phyloP scores from a whole-genome alignment of 2,888 invertebrate species.

The Caenorhabditis auriculariae region DNA sequence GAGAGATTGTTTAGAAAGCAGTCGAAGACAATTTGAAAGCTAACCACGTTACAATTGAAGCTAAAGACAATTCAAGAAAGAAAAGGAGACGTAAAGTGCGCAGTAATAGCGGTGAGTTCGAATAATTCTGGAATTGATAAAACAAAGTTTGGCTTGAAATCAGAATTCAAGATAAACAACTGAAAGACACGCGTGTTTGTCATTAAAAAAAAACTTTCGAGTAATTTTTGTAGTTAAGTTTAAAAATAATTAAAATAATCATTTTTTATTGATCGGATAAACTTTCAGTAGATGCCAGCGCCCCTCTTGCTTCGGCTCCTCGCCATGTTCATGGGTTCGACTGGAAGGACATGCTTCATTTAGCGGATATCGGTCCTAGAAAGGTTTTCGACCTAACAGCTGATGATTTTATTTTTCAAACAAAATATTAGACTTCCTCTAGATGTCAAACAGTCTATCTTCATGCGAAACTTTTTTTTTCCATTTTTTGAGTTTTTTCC shows the following conservation, averaged over 20 bases:
- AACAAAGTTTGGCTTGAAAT: not conserved
- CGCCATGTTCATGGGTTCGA: slow-evolving; percentile 43
- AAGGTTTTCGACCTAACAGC: slow-evolving; percentile 8
- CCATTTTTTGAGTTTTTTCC: no score
- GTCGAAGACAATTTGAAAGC: slow-evolving; percentile 31
- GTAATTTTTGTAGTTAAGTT: no score
- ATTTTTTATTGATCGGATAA: not conserved
- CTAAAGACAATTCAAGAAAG: slow-evolving; percentile 6
- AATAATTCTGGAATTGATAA: not conserved
- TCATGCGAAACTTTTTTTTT: not conserved
- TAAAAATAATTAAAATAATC: no score
- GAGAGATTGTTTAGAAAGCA: slow-evolving; percentile 11
- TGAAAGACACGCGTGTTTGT: not conserved
- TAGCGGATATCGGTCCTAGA: slow-evolving; percentile 29
- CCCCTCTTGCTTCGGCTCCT: slow-evolving; percentile 26
- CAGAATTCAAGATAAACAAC: not conserved
- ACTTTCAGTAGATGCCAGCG: slow-evolving; percentile 4
- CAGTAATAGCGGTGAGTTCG: slow-evolving; percentile 8
- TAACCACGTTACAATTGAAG: slow-evolving; percentile 24
- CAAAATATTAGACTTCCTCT: not conserved
- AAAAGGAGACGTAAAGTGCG: slow-evolving; percentile 18
- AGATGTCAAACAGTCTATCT: no score
- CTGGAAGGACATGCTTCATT: slow-evolving; percentile 49
- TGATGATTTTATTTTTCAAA: not conserved
- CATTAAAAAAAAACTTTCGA: no score